phyloP scores from a whole-genome alignment of 2,888 invertebrate genomes.

The Calephelis perditalis region DNA sequence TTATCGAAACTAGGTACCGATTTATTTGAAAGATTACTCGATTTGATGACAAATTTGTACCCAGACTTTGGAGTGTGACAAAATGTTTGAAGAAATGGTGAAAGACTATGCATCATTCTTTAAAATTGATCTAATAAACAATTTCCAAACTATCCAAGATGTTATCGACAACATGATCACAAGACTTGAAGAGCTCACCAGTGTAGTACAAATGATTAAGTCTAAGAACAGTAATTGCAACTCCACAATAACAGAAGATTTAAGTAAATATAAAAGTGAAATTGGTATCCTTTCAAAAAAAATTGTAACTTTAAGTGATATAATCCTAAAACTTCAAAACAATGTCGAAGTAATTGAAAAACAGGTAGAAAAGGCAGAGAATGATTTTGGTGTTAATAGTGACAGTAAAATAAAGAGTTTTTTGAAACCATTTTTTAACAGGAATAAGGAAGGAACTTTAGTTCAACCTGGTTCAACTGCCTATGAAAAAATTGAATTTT shows the following conservation, averaged over 20 bases:
- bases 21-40: slow-evolving; percentile 51
- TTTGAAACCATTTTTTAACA: slow-evolving; percentile 78
- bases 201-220: slow-evolving; percentile 78
- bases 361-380: slow-evolving; percentile 79
- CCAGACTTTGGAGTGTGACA: slow-evolving; percentile 57
- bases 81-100: slow-evolving; percentile 72
- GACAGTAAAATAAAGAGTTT: slow-evolving; percentile 79
- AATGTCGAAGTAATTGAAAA: slow-evolving; percentile 78
- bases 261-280: slow-evolving; percentile 70
- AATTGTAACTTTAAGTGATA: slow-evolving; percentile 71
- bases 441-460: slow-evolving; percentile 40
- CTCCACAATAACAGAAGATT: slow-evolving; percentile 68
- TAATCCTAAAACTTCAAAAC: slow-evolving; percentile 67
- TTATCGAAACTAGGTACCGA: slow-evolving; percentile 59
- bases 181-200: slow-evolving; percentile 81
- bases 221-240: slow-evolving; percentile 65
- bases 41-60: slow-evolving; percentile 62
- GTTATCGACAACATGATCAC: slow-evolving; percentile 83
- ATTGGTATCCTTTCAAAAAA: slow-evolving; percentile 73
- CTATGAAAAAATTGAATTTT: slow-evolving; percentile 38
- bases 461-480: slow-evolving; percentile 20
- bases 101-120: slow-evolving; percentile 76
- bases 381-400: slow-evolving; percentile 73
- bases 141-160: slow-evolving; percentile 79
- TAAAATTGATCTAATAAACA: slow-evolving; percentile 72